These are phyloP conservation scores for Dermatemys mawii DNA, from an alignment of 2,113 vertebrate species.

Conservation along the genomic window DNA sequence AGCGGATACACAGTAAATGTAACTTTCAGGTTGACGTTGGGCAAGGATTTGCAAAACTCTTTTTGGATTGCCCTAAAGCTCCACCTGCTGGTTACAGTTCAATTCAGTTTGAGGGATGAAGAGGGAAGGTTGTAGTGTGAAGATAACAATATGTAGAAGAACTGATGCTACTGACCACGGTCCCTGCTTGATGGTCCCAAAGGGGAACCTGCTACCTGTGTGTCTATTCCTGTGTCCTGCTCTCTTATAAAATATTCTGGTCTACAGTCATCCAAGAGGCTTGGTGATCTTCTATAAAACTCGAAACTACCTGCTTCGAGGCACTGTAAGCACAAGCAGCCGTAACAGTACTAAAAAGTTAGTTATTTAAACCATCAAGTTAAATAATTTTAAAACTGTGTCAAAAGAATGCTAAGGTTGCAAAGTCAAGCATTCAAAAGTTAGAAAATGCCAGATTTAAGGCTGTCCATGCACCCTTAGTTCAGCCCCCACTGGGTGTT, in stretches of 20 bases:
- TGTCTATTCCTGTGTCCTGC: not conserved
- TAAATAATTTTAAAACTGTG: not conserved
- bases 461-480: not conserved
- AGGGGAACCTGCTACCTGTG: accelerated
- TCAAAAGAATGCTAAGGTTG: not conserved
- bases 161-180: accelerated
- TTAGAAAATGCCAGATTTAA: not conserved
- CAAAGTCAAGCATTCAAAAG: not conserved
- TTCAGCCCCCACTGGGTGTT: not conserved
- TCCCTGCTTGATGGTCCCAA: accelerated
- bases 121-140: accelerated
- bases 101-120: accelerated
- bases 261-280: accelerated
- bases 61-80: not conserved
- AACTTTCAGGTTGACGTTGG: accelerated
- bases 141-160: accelerated
- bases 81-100: slow-evolving; percentile 17
- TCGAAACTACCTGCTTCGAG: not conserved
- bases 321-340: not conserved
- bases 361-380: accelerated
- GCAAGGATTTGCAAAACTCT: accelerated
- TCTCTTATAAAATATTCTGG: accelerated
- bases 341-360: not conserved
- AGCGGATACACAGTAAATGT: accelerated
- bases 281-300: accelerated